These are phyloP conservation scores for Ochropleura leucogaster DNA, from an alignment of 2,888 invertebrate species.

Conservation along the genomic window DNA sequence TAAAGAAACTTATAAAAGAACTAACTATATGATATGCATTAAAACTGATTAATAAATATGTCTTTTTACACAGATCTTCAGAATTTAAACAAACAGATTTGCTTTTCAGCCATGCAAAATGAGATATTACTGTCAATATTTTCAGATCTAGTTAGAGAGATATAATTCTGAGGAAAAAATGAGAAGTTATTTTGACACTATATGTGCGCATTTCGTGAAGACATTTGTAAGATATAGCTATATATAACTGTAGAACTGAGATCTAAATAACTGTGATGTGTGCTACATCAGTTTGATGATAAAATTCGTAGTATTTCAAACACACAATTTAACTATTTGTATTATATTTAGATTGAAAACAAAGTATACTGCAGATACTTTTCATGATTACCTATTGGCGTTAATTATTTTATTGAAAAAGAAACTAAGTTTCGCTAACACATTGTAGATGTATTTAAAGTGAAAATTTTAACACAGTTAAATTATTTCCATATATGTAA, in stretches of 20 bases:
- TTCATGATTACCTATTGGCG: not conserved
- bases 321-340: not conserved
- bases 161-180: not conserved
- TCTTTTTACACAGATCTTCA: slow-evolving; percentile 46
- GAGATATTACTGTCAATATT: not conserved
- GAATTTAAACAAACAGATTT: not conserved
- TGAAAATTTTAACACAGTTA: not conserved
- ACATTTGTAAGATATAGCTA: not conserved
- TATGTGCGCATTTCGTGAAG: slow-evolving; percentile 16
- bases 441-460: not conserved
- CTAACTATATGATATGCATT: slow-evolving; percentile 68
- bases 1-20: slow-evolving; percentile 48
- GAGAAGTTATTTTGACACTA: not conserved
- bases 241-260: not conserved
- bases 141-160: slow-evolving; percentile 32
- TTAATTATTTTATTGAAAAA: not conserved
- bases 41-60: slow-evolving; percentile 50
- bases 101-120: not conserved
- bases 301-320: not conserved
- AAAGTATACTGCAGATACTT: slow-evolving; percentile 8
- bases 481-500: not conserved
- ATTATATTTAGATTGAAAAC: not conserved
- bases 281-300: not conserved
- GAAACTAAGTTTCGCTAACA: not conserved
- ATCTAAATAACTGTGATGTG: not conserved